A percentile compares a stretch with the other conserved stretches of the same genome.
Evolutionary conservation across 2,797 vertebrate species (phyloP).

Genomic region (Benthosema pterotum): DNA sequence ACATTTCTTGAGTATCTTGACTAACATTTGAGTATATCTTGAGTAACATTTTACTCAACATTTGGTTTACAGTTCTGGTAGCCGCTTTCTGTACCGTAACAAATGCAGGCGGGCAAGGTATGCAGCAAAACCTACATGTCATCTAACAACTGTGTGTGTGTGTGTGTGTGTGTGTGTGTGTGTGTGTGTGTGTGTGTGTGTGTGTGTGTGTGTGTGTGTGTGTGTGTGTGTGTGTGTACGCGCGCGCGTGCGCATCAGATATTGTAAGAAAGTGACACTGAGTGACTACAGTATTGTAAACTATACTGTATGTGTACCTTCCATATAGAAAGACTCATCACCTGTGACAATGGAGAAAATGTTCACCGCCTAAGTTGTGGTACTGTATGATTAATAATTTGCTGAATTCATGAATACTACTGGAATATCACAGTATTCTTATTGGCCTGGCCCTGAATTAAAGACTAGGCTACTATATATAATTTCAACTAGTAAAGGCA

Average conservation of each 20-base stretch:
- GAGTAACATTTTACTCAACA: no score
- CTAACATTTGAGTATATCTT: no score
- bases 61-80: background rate
- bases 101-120: constrained; percentile 26
- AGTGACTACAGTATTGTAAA: no score
- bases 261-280: no score
- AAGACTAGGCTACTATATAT: no score
- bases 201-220: background rate
- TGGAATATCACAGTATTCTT: no score
- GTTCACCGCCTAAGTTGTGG: constrained; percentile 60
- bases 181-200: no score
- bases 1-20: no score
- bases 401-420: background rate
- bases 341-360: constrained; percentile 17
- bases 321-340: constrained; percentile 33
- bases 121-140: no score
- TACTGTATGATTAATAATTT: constrained; percentile 27
- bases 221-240: background rate
- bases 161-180: background rate
- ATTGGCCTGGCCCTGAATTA: no score
- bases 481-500: no score
- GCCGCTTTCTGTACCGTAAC: constrained; percentile 7
- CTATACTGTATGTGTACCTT: background rate
- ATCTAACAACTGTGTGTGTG: constrained; percentile 16
- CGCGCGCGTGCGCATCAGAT: no score